A percentile compares a stretch with the other conserved stretches of the same genome.
These are phyloP conservation scores for Harpegnathos saltator DNA, from an alignment of 1,140 invertebrate species.

Conservation along the genomic window DNA sequence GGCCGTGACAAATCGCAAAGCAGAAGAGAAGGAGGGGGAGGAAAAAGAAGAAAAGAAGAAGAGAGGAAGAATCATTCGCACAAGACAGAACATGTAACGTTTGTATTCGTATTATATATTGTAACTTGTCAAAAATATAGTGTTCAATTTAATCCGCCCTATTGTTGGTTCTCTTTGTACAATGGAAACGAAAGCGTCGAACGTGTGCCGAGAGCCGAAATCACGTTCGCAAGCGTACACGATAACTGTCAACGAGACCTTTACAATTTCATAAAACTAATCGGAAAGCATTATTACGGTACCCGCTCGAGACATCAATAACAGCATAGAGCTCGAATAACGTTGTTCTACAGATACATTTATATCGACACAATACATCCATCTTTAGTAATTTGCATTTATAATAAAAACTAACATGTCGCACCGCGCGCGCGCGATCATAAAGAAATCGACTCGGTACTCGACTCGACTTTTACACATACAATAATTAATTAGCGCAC, in stretches of 20 bases:
- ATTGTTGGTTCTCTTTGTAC: slow-evolving; percentile 81
- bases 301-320: neutral
- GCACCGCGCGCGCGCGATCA: too few relatives aligned
- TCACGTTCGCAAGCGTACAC: neutral
- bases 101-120: slow-evolving; percentile 77
- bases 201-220: neutral
- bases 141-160: slow-evolving; percentile 81
- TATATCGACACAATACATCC: neutral
- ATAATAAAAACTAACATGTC: neutral
- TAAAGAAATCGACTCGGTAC: neutral
- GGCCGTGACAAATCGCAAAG: slow-evolving; percentile 30
- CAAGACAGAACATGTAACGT: slow-evolving; percentile 76
- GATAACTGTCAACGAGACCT: neutral
- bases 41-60: too few relatives aligned
- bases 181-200: slow-evolving; percentile 19
- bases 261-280: neutral
- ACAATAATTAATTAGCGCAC: slow-evolving; percentile 6
- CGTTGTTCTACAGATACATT: neutral
- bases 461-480: neutral
- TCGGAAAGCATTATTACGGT: neutral
- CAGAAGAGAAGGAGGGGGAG: too few relatives aligned
- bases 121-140: slow-evolving; percentile 85
- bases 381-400: neutral
- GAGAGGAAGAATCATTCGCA: slow-evolving; percentile 78
- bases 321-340: neutral